Evolutionary conservation across 2,888 invertebrate species (phyloP).

Genomic region (Buathra laborator): DNA sequence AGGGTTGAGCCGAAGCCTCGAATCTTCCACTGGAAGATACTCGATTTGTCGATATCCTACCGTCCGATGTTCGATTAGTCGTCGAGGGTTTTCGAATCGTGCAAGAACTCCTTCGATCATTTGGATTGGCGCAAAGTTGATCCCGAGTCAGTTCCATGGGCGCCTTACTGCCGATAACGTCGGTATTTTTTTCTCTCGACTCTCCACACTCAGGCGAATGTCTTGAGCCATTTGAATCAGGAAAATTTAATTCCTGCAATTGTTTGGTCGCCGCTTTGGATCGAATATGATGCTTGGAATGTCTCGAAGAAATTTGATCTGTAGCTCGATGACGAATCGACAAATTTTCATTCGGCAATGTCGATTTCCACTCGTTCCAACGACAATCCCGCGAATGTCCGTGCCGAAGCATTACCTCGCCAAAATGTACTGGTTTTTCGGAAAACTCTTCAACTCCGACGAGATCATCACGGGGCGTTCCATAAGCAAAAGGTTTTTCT

Average conservation of each 20-base stretch:
- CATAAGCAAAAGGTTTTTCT: conserved; percentile 57
- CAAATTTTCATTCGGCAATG: conserved; percentile 40
- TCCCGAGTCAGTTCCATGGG: background rate
- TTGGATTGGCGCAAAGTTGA: background rate
- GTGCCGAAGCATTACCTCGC: background rate
- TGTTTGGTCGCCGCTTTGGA: background rate
- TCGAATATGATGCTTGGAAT: background rate
- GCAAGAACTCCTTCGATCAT: background rate
- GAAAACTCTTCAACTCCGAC: background rate
- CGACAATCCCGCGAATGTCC: background rate
- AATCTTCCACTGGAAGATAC: conserved; percentile 11
- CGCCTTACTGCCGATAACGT: conserved; percentile 36
- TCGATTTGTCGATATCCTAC: conserved; percentile 21
- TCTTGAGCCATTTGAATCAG: background rate
- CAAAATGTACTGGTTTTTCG: conserved; percentile 52
- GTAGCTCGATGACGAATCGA: conserved; percentile 9
- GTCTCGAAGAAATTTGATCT: background rate
- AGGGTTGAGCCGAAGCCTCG: background rate
- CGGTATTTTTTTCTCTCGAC: background rate
- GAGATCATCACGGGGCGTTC: background rate
- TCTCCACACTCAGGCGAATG: background rate
- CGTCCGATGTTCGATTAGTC: conserved; percentile 23
- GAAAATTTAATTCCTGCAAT: background rate
- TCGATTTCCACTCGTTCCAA: conserved; percentile 43
- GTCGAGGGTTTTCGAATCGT: background rate